Evolutionary conservation across 2,888 invertebrate genomes (phyloP).

Genomic region (Apodemia zela): DNA sequence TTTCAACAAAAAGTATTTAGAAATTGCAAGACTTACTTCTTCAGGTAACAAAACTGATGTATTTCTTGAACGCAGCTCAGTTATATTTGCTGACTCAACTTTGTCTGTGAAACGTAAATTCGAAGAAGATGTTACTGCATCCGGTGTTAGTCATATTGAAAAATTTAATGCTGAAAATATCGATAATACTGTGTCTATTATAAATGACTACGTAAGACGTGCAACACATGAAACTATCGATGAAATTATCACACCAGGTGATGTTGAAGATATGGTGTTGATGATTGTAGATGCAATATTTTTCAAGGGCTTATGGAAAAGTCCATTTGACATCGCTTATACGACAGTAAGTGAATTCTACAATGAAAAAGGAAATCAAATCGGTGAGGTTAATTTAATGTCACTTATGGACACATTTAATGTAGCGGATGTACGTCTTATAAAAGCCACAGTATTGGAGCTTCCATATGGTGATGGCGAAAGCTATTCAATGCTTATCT

Average conservation of each 20-base stretch:
- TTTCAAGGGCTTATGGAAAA: slow-evolving; percentile 60
- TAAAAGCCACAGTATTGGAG: slow-evolving; percentile 53
- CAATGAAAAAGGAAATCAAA: slow-evolving; percentile 42
- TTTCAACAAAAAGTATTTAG: slow-evolving; percentile 54
- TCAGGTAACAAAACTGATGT: slow-evolving; percentile 33
- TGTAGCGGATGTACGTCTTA: slow-evolving; percentile 34
- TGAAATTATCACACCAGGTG: slow-evolving; percentile 49
- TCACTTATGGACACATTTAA: slow-evolving; percentile 42
- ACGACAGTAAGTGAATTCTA: slow-evolving; percentile 54
- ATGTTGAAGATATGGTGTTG: slow-evolving; percentile 44
- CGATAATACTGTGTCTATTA: slow-evolving; percentile 40
- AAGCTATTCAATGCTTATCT: slow-evolving; percentile 82
- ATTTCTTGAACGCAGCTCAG: slow-evolving; percentile 49
- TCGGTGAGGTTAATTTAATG: slow-evolving; percentile 62
- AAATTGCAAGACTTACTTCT: slow-evolving; percentile 42
- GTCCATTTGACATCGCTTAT: slow-evolving; percentile 44
- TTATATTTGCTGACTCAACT: slow-evolving; percentile 48
- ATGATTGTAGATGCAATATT: slow-evolving; percentile 57
- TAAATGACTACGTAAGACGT: slow-evolving; percentile 42
- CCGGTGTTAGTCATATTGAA: slow-evolving; percentile 44
- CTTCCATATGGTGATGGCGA: slow-evolving; percentile 53
- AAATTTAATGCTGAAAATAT: slow-evolving; percentile 44
- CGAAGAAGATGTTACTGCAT: slow-evolving; percentile 34
- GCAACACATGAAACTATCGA: slow-evolving; percentile 51
- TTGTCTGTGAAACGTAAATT: slow-evolving; percentile 43